Evolutionary conservation across 2,113 vertebrate species (phyloP), one percentile per base, ranked within the genome.

Genomic region (Microcebus tavaratra): DNA sequence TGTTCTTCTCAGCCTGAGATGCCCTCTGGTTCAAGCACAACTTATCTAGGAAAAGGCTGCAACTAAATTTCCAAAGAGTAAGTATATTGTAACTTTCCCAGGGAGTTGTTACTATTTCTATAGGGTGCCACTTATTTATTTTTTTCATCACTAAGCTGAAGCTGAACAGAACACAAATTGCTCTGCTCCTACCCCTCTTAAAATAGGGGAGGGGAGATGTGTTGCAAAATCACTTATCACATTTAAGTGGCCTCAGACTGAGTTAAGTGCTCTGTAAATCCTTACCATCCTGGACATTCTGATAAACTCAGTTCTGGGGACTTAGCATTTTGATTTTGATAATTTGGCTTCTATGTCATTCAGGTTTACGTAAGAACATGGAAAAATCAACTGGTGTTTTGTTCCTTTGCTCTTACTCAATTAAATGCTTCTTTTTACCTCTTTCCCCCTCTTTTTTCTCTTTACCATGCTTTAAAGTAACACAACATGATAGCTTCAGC

Each of bases 321-420:
- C 57, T 2, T 95, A 93, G 96, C 98, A 98, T 99, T 98, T 98
- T 98, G 97, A 79, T 98, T 99, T 98, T 98, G 98, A 98, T 98
- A 99, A 98, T 92, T 93, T 97, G n/a, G 21, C 95, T 97, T 45
- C 98, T 96, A 95, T 92, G 97, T 97, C 95, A 88, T 95, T 97
- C 94, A 53, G 79, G 95, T 95, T 94, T 96, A 86, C 4, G 48
- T 48, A 98, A 88, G 96, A 98, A 98, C 95, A 78, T 70, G 82
- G 92, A 96, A 84, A 73, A 97, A 97, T 98, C 96, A 98, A 97
- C 95, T 53, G 91, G 61, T 79, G 39, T 82, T 98, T 98, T 98
- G 97, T 98, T 98, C 97, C 72, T 34, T 96, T 75, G 61, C 76
- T 97, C 53, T 96, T 97, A 97, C 82, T 57, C 96, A 96, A 95